Evolutionary conservation across 2,888 invertebrate species (phyloP).

Genomic region (Chymomyza amoena): DNA sequence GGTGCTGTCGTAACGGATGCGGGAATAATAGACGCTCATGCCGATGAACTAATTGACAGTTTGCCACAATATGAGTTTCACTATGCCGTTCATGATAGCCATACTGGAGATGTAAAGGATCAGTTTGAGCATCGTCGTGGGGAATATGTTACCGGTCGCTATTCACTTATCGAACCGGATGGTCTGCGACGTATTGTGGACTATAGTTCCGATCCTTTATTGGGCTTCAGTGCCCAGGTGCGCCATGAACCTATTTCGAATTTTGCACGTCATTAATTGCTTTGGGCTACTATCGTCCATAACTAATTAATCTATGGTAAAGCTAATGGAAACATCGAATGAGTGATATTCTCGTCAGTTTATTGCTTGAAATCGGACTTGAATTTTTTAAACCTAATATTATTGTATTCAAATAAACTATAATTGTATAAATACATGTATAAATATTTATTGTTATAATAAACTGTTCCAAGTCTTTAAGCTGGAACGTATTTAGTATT

Average conservation of each 20-base stretch:
- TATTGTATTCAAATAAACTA: background rate
- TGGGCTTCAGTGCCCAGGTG: slow-evolving; percentile 78
- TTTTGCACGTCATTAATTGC: background rate
- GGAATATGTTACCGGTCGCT: slow-evolving; percentile 77
- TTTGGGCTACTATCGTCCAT: background rate
- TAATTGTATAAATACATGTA: background rate
- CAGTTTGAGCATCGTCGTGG: slow-evolving; percentile 78
- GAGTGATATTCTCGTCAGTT: background rate
- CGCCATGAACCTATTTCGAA: slow-evolving; percentile 67
- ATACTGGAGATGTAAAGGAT: slow-evolving; percentile 78
- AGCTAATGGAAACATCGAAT: background rate
- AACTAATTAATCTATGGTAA: background rate
- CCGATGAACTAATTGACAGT: slow-evolving; percentile 64
- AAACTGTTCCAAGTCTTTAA: too few relatives aligned
- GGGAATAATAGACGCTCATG: slow-evolving; percentile 56
- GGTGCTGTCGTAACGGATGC: slow-evolving; percentile 42
- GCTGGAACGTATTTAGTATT: too few relatives aligned
- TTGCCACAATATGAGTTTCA: slow-evolving; percentile 78
- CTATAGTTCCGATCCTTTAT: slow-evolving; percentile 76
- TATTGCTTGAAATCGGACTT: background rate
- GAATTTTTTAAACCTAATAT: background rate
- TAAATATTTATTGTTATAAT: background rate
- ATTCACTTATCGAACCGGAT: slow-evolving; percentile 77
- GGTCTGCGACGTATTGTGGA: slow-evolving; percentile 77
- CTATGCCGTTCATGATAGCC: slow-evolving; percentile 77